Evolutionary conservation across 2,113 vertebrate genomes (phyloP).

Genomic region (Tragelaphus buxtoni): DNA sequence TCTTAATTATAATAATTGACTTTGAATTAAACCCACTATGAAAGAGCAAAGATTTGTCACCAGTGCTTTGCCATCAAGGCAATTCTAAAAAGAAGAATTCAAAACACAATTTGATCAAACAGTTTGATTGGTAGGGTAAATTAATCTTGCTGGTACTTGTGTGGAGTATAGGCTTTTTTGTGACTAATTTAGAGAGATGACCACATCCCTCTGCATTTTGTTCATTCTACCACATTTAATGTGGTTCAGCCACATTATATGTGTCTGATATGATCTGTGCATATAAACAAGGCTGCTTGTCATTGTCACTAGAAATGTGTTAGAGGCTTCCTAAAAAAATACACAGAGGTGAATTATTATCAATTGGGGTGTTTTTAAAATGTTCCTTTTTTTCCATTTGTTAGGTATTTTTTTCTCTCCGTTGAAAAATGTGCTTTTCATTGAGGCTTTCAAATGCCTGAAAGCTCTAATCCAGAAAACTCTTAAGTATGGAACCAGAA

Average conservation of each 20-base stretch:
- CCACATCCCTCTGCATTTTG: neutral
- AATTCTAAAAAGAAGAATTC: neutral
- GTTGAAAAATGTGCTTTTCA: neutral
- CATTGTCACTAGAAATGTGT: neutral
- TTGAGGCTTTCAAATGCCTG: fast-evolving
- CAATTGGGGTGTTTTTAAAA: neutral
- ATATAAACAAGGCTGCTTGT: neutral
- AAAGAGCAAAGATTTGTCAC: neutral
- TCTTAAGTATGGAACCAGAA: neutral
- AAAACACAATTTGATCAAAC: neutral
- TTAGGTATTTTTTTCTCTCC: neutral
- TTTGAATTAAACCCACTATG: neutral
- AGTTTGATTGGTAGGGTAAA: neutral
- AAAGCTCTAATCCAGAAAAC: neutral
- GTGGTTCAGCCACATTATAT: neutral
- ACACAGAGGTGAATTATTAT: neutral
- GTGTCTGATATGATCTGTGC: neutral
- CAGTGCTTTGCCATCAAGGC: neutral
- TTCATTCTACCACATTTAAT: neutral
- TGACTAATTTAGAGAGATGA: neutral
- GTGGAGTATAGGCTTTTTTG: neutral
- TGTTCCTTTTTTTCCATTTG: neutral
- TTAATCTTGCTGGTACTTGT: neutral
- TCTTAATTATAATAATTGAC: neutral
- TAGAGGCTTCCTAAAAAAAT: neutral